Base-by-base conservation (phyloP, 2,888 invertebrate species). In the Sinopyrophorus schimmeli region DNA sequence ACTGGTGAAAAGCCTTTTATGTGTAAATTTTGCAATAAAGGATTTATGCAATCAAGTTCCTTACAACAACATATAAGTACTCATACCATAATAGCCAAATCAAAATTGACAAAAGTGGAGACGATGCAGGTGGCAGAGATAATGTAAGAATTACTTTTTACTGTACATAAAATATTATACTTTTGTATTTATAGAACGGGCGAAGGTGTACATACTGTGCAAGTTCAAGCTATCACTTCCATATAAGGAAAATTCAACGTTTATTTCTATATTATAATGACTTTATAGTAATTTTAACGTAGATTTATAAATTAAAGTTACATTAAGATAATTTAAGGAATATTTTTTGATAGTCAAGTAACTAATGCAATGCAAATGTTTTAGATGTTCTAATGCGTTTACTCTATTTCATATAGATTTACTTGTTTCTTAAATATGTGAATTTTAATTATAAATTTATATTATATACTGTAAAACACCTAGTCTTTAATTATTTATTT, bases 1-100 rank as follows among this genome's bases (percentile, higher is more conserved):
- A 58, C 64, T n/a, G 63, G 63, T 17, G 69, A 67, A 32, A 70
- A 68, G 47, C 62, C 63, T 9, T 71, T 61, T 42, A 51, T 61
- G 20, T 74, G 73, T 49, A 72, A 71, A 56, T 53, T 68, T 17
- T 74, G 74, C 48, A 67, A 67, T 43, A 71, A 70, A 56, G 58
- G 60, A 21, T 73, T 71, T 47, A 55, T 63, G 1, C 66, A 68
- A 46, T 61, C 64, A 3, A 58, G 60, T 39, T 56, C 63, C 10
- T 61, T 72, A 12, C 67, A 69, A 57, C 60, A 67, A 37, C 68
- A 68, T 54, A 47, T 69, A 38, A 49, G 53, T 20, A 63, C 64
- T 4, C 69, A 68, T 50, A 49, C 50, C 1, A 42, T 49, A 21
- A 42, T 57, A 23, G 41, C 50, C 17, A 55, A 53, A 20, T 38